Evolutionary conservation across 2,888 invertebrate genomes (phyloP).

Genomic region (Cyclophora punctaria): DNA sequence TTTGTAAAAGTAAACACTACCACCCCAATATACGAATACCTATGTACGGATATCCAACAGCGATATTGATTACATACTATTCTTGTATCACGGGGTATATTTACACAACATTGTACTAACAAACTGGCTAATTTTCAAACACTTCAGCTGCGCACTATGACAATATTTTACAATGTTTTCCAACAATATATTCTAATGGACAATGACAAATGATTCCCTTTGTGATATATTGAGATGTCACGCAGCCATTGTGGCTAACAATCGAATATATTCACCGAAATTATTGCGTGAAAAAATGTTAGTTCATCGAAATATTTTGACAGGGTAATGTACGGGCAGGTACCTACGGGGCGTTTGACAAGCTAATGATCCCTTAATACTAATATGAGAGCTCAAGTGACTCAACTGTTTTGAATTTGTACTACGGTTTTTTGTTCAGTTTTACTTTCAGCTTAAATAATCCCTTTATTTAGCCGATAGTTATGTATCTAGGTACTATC

Average conservation of each 20-base stretch:
- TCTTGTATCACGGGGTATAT: no score
- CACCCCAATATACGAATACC: no score
- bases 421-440: constrained; percentile 3
- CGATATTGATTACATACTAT: no score
- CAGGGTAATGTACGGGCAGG: constrained; percentile 68
- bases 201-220: constrained; percentile 70
- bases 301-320: constrained; percentile 68
- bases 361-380: constrained; percentile 61
- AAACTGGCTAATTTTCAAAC: constrained; percentile 1
- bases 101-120: no score
- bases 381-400: constrained; percentile 15
- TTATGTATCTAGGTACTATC: no score
- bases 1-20: no score
- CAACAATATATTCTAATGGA: constrained; percentile 69
- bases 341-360: constrained; percentile 34
- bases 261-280: constrained; percentile 65
- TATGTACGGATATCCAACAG: no score
- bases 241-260: constrained; percentile 47
- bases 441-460: neutral
- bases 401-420: constrained; percentile 9
- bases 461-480: no score
- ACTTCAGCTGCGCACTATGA: constrained; percentile 23
- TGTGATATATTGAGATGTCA: constrained; percentile 69
- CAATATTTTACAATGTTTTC: constrained; percentile 52
- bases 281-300: constrained; percentile 38